Evolutionary conservation across 2,113 vertebrate genomes (phyloP).

Genomic region (Nothoprocta pentlandii): DNA sequence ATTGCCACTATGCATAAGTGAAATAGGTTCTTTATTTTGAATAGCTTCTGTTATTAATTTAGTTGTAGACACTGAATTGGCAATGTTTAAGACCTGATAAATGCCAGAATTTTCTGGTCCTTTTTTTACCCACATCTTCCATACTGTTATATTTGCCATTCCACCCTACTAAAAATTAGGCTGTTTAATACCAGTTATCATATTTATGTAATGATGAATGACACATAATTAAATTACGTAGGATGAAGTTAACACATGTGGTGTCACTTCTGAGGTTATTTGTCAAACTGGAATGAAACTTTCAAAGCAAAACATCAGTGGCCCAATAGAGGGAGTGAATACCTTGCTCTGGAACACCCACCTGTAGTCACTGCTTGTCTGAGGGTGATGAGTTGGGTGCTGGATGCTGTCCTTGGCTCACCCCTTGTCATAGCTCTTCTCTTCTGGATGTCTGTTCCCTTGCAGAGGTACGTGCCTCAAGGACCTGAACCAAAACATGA

Average conservation of each 20-base stretch:
- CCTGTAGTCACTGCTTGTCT: background rate
- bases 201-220: background rate
- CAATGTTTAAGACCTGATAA: background rate
- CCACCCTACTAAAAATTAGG: background rate
- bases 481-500: conserved; percentile 19
- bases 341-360: background rate
- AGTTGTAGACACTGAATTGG: background rate
- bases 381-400: background rate
- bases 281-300: background rate
- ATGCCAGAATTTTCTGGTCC: background rate
- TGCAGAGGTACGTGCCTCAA: background rate
- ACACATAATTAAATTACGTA: background rate
- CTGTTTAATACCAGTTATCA: background rate
- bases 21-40: background rate
- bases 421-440: background rate
- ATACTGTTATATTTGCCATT: background rate
- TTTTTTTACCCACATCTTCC: rapidly evolving
- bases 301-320: background rate
- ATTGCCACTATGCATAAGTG: background rate
- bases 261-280: background rate
- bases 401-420: background rate
- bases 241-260: background rate
- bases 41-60: background rate
- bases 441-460: background rate
- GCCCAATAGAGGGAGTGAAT: background rate